These are phyloP conservation scores for Pavo muticus DNA, from an alignment of 2,113 vertebrate genomes.

Conservation along the genomic window DNA sequence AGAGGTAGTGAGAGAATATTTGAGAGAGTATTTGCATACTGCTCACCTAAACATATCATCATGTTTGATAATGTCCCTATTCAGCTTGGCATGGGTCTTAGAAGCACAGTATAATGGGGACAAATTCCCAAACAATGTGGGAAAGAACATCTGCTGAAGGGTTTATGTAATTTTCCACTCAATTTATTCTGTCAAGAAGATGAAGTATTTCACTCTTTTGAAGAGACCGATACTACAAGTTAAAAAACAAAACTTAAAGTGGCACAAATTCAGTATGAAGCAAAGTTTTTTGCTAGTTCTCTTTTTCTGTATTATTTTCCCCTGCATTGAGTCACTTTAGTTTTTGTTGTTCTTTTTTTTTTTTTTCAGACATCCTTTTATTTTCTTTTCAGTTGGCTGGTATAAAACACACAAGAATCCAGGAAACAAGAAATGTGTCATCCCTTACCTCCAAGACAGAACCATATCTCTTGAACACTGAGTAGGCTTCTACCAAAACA, in stretches of 20 bases:
- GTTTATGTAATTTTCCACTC: conserved; percentile 86
- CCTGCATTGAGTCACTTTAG: background rate
- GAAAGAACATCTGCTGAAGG: conserved; percentile 84
- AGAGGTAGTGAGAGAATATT: conserved; percentile 37
- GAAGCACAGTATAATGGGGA: conserved; percentile 71
- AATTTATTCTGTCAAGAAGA: conserved; percentile 88
- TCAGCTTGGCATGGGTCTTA: conserved; percentile 66
- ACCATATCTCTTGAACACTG: background rate
- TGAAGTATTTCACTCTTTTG: conserved; percentile 83
- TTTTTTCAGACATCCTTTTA: background rate
- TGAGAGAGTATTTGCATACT: conserved; percentile 49
- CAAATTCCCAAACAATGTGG: conserved; percentile 81
- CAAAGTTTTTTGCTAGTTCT: conserved; percentile 32
- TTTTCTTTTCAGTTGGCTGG: background rate
- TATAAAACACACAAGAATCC: background rate
- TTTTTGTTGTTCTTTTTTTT: background rate
- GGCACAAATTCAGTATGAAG: conserved; percentile 46
- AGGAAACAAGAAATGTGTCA: background rate
- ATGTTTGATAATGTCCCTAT: conserved; percentile 45
- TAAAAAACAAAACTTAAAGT: conserved; percentile 64
- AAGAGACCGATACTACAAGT: conserved; percentile 74
- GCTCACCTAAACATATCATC: conserved; percentile 46
- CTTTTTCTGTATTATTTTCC: background rate
- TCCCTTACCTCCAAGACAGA: background rate
- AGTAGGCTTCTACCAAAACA: background rate